Percentiles rank a stretch among this genome's conserved stretches.
Conservation (phyloP, 2,797 vertebrate genomes). For the Lerista edwardsae region DNA sequence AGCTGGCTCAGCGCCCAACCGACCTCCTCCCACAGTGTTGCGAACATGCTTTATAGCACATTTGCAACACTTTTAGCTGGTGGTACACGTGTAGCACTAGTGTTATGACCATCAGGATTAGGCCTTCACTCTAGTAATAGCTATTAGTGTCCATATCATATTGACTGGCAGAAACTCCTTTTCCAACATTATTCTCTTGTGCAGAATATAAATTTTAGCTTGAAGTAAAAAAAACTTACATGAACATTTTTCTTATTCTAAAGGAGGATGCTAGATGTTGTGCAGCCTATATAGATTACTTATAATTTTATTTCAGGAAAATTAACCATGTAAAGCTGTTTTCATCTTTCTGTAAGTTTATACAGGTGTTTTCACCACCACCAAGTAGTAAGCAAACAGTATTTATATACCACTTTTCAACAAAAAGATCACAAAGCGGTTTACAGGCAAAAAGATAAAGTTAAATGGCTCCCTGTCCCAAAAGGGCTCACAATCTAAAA, state of each 20-base stretch:
- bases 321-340: conserved; percentile 22
- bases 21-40: no score
- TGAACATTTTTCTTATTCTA: conserved; percentile 87
- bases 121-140: conserved; percentile 80
- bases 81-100: no score
- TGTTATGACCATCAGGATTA: no score
- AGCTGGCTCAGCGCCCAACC: no score
- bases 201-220: conserved; percentile 88
- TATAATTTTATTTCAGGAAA: conserved; percentile 46
- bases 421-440: no score
- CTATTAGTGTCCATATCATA: conserved; percentile 76
- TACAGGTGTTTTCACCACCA: conserved; percentile 30
- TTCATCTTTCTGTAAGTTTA: conserved; percentile 6
- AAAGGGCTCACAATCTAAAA: no score
- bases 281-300: conserved; percentile 61
- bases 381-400: no score
- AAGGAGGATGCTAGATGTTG: conserved; percentile 73
- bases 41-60: no score
- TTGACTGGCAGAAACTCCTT: conserved; percentile 90
- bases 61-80: no score
- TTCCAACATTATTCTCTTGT: conserved; percentile 72
- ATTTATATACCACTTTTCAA: no score
- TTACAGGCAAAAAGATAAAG: no score
- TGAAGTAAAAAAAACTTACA: conserved; percentile 89
- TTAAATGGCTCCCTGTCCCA: no score